Percentiles rank a stretch among this genome's conserved stretches.
phyloP scores from a whole-genome alignment of 1,140 invertebrate genomes.

The Geopemphigus sp. region DNA sequence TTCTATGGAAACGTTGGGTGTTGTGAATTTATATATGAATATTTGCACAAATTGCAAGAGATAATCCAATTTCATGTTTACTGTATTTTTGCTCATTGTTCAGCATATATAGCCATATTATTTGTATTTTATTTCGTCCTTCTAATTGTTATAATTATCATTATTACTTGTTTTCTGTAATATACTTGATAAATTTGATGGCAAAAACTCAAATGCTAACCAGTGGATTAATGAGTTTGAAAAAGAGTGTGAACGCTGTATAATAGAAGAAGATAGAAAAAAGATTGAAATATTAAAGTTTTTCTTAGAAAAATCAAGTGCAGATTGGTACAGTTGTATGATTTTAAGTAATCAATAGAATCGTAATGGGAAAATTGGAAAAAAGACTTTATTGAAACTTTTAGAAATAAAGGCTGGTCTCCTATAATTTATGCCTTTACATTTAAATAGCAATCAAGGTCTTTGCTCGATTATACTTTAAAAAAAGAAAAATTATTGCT shows the following conservation, averaged over 20 bases:
- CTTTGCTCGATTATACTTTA: conserved; percentile 18
- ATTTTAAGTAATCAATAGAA: conserved; percentile 13
- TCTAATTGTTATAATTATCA: too few relatives aligned
- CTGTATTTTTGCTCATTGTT: too few relatives aligned
- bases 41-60: too few relatives aligned
- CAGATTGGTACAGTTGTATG: conserved; percentile 23
- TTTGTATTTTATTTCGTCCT: too few relatives aligned
- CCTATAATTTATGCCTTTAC: conserved; percentile 24
- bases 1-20: too few relatives aligned
- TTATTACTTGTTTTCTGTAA: too few relatives aligned
- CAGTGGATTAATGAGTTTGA: conserved; percentile 7
- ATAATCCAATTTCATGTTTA: too few relatives aligned
- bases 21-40: too few relatives aligned
- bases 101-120: too few relatives aligned
- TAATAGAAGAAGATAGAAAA: conserved; percentile 4
- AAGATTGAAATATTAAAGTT: conserved; percentile 35
- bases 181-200: too few relatives aligned
- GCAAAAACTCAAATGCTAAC: background rate
- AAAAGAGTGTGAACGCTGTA: conserved; percentile 8
- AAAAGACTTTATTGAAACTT: conserved; percentile 20
- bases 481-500: conserved; percentile 48
- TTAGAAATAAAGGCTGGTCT: conserved; percentile 26
- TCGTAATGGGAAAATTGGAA: conserved; percentile 30
- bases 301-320: conserved; percentile 15
- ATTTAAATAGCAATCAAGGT: conserved; percentile 28